A percentile compares a stretch with the other conserved stretches of the same genome.
Conservation (phyloP, 2,113 vertebrate genomes). For the Jaculus jaculus region DNA sequence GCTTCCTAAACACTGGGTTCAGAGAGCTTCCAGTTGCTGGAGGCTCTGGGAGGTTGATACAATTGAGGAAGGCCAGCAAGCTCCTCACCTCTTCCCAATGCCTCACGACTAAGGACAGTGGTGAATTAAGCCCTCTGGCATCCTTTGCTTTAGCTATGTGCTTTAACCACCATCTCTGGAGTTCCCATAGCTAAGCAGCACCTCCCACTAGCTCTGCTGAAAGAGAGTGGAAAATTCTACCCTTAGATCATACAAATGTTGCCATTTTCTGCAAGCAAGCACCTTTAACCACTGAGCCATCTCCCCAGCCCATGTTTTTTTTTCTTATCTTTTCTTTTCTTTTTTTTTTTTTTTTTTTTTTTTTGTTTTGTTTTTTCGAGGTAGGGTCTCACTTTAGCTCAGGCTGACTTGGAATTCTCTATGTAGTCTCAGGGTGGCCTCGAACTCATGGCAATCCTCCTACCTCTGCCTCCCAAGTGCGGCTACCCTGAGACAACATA, state of each 20-base stretch:
- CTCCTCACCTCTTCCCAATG: neutral
- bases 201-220: neutral
- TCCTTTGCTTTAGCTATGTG: neutral
- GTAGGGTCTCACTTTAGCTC: too few species aligned
- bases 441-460: too few species aligned
- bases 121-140: neutral
- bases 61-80: neutral
- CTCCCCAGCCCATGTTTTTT: too few species aligned
- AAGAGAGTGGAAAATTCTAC: neutral
- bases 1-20: neutral
- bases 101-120: neutral
- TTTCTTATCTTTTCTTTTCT: too few species aligned
- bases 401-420: too few species aligned
- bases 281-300: too few species aligned
- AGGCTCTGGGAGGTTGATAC: neutral
- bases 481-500: too few species aligned
- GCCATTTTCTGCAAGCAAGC: neutral
- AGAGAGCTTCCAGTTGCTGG: neutral
- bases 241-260: neutral
- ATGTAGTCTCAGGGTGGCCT: too few species aligned
- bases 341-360: too few species aligned
- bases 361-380: too few species aligned
- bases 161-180: neutral
- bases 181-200: neutral
- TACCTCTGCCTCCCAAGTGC: too few species aligned